Conservation (phyloP, 2,888 invertebrate species). For the Ochropleura leucogaster region DNA sequence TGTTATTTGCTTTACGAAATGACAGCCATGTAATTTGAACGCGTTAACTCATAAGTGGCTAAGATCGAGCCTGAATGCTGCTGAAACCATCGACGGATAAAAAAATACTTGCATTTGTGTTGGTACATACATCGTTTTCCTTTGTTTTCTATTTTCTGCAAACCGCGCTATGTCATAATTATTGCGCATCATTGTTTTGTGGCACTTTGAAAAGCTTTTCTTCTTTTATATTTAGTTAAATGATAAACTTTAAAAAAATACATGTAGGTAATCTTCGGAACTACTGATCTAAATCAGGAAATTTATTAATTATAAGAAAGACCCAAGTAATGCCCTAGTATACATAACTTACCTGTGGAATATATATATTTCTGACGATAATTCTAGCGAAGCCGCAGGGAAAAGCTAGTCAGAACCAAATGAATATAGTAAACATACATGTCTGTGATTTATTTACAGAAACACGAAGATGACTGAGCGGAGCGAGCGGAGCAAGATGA, state of each 20-base stretch:
- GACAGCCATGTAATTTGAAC: slow-evolving; percentile 46
- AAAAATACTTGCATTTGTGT: not conserved
- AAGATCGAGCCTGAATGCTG: slow-evolving; percentile 15
- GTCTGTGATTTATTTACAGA: slow-evolving; percentile 43
- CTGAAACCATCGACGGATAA: slow-evolving; percentile 1
- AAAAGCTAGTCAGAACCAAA: not conserved
- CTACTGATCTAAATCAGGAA: not conserved
- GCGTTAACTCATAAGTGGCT: slow-evolving; percentile 40
- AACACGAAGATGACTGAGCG: slow-evolving; percentile 74
- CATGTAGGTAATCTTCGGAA: not conserved
- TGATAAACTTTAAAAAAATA: no score
- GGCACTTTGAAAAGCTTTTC: not conserved
- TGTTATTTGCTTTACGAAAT: slow-evolving; percentile 54
- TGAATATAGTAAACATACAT: not conserved
- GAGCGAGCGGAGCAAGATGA: slow-evolving; percentile 74
- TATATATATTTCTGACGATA: not conserved
- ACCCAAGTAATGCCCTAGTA: not conserved
- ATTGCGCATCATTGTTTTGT: not conserved
- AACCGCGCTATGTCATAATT: not conserved
- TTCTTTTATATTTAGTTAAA: not conserved
- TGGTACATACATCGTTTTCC: slow-evolving; percentile 7
- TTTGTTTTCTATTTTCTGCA: not conserved
- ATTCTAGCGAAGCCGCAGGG: not conserved
- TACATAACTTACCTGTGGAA: not conserved
- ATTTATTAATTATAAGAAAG: not conserved